These are phyloP conservation scores for Drosophila setosimentum DNA, from an alignment of 2,888 invertebrate species.

Conservation along the genomic window DNA sequence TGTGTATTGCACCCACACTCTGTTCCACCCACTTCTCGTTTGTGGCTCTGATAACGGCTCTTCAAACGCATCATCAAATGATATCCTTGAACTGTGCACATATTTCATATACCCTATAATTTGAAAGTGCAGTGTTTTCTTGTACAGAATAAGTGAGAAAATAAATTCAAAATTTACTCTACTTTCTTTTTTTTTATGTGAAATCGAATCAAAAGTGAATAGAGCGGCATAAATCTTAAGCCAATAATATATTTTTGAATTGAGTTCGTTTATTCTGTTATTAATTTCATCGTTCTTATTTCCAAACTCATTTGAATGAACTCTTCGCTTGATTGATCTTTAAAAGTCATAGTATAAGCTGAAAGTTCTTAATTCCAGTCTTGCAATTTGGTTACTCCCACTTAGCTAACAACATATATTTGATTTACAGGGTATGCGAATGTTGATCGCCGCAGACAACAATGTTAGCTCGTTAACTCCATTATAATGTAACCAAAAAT, in stretches of 20 bases:
- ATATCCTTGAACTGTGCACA: constrained; percentile 23
- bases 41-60: constrained; percentile 42
- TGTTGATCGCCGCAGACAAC: neutral
- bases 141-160: neutral
- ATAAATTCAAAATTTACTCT: neutral
- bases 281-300: neutral
- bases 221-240: too few relatives aligned
- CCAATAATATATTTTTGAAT: neutral
- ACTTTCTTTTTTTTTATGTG: neutral
- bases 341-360: neutral
- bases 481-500: constrained; percentile 63
- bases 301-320: neutral
- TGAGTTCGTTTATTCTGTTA: neutral
- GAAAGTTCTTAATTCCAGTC: neutral
- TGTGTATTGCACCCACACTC: neutral
- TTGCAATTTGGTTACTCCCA: neutral
- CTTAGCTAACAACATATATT: neutral
- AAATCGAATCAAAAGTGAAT: neutral
- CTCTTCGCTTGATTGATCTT: neutral
- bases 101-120: constrained; percentile 30
- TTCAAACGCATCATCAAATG: constrained; percentile 35
- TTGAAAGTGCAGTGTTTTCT: neutral
- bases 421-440: constrained; percentile 3
- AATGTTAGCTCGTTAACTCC: constrained; percentile 17
- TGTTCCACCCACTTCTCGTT: neutral